These are phyloP conservation scores for Python bivittatus DNA, from an alignment of 2,113 vertebrate species.

Conservation along the genomic window DNA sequence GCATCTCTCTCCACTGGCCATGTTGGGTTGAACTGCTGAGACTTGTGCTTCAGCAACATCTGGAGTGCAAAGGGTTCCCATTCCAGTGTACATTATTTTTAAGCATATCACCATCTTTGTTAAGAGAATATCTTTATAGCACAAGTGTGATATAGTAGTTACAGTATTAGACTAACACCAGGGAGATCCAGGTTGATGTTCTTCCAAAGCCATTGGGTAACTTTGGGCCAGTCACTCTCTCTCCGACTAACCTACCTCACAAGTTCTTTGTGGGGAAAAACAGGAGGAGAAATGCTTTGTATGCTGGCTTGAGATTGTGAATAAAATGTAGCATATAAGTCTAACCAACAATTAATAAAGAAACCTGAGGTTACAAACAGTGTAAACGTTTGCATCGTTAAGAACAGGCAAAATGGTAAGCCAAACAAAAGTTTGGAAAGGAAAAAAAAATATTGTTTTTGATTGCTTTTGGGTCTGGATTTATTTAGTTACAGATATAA, in stretches of 20 bases:
- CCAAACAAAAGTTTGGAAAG: background rate
- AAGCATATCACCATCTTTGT: no score
- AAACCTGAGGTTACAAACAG: background rate
- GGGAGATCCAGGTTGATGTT: background rate
- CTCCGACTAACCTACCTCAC: background rate
- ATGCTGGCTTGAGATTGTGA: background rate
- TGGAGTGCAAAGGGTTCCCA: no score
- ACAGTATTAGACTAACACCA: background rate
- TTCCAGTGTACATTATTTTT: no score
- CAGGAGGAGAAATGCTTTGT: background rate
- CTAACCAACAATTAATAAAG: background rate
- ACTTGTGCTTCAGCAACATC: no score
- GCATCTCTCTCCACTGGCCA: no score
- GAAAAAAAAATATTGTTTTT: background rate
- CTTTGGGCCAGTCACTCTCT: background rate
- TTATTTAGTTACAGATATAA: background rate
- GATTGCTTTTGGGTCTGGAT: background rate
- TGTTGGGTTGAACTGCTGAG: no score
- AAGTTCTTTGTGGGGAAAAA: background rate
- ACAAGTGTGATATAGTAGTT: background rate
- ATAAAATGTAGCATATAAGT: background rate
- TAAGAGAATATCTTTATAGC: background rate
- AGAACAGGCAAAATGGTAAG: background rate
- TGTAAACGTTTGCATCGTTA: background rate
- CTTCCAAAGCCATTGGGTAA: background rate